Base-by-base conservation (phyloP, 1,140 invertebrate genomes). In the Melipona quadrifasciata region DNA sequence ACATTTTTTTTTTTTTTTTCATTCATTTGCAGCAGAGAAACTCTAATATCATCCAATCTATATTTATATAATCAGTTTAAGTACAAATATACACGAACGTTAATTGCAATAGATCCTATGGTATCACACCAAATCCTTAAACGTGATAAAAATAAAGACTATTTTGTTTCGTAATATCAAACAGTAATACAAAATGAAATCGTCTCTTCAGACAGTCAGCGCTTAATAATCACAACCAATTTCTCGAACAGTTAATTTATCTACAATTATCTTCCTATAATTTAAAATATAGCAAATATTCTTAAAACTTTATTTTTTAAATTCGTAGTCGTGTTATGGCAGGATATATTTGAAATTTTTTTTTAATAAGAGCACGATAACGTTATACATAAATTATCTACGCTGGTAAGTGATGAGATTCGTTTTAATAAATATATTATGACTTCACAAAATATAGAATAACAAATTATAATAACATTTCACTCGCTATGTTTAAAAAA, bases 1-100 rank as follows among this genome's bases (percentile, higher is more conserved):
- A 47, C 72, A 39, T 57, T 27, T 71, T 75, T 75, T 64, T 39
- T 76, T 81, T 39, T 76, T 81, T 67, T 74, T 47, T 47, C 34
- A 68, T 82, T 73, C 34, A 34, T 77, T 67, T 83, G 73, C 58
- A 67, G 34, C 6, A 55, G 65, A 65, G 55, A 51, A 31, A 70
- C 27, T 47, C 39, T 19, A 27, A 19, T 34, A 53, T 47, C 61
- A 39, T 2, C 53, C 27, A 10, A 71, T 70, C 72, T 58, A 65
- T 55, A 70, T 70, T 31, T 73, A 73, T 82, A 24, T 19, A 34
- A 73, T 27, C 39, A 19, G 55, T 86, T 84, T 86, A 84, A 86
- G 85, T 86, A 86, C 85, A 84, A 80, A 86, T 68, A 65, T 82
- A 84, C 67, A 86, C 47, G n/a, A 71, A 64, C 27, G 27, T 27